Evolutionary conservation across 1,140 invertebrate species (phyloP), one percentile per base, ranked within the genome.

Genomic region (Antheraea pernyi): DNA sequence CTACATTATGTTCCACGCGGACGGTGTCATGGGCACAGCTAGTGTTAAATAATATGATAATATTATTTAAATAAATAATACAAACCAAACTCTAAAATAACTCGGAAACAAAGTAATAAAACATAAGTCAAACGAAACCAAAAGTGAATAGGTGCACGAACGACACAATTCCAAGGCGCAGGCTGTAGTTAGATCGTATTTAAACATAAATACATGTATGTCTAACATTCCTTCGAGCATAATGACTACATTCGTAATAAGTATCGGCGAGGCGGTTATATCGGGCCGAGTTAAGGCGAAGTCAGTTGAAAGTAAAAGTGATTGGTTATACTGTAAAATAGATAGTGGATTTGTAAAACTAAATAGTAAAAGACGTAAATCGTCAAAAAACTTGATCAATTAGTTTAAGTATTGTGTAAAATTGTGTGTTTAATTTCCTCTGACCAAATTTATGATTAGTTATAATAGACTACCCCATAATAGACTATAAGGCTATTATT

Each of bases 161-260:
- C 76, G 72, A 78, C 77, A 78, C 72, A 74, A 36, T 76, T 74
- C 39, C 18, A 39, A 19, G 37, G 22, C 18, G 46, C 46, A 53
- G 16, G 46, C 59, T 18, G 66, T 69, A 69, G 60, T 65, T 67
- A 69, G 63, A 73, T n/a, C 59, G 68, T 68, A 73, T 67, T 71
- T 71, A 73, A 59, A 71, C 68, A 78, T 76, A 80, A 69, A 67
- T 65, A 74, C 68, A 76, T 75, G 71, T 76, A 74, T 76, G 80
- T 71, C 74, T 66, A 59, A 68, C 79, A 83, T 83, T 79, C 79
- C 79, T 22, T 42, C 16, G 0, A 61, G 64, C 64, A 68, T 83
- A 83, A 83, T 81, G 60, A 77, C 72, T 77, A 77, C 80, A 80
- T 73, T 80, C 75, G 78, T 80, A 83, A 83, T 83, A 81, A 79